phyloP scores from a whole-genome alignment of 1,140 invertebrate genomes.

The Drosophila arawakana region DNA sequence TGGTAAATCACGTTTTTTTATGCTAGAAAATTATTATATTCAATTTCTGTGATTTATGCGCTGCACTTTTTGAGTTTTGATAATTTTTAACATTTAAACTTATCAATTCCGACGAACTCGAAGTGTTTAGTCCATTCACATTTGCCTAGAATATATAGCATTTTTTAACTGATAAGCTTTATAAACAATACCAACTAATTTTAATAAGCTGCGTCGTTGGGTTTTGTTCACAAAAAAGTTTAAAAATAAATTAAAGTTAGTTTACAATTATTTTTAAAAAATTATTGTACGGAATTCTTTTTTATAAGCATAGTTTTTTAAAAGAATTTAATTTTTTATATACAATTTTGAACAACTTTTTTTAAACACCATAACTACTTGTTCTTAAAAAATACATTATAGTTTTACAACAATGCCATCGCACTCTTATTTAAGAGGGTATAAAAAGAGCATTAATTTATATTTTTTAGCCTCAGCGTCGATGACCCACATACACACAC shows the following conservation, averaged over 20 bases:
- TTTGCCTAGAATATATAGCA: slow-evolving; percentile 11
- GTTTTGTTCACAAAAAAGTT: too few species aligned
- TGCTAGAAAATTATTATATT: not conserved
- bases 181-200: slow-evolving; percentile 4
- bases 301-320: too few species aligned
- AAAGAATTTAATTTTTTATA: too few species aligned
- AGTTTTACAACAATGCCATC: too few species aligned
- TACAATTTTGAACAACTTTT: too few species aligned
- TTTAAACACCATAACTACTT: too few species aligned
- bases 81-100: slow-evolving; percentile 22
- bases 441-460: not conserved
- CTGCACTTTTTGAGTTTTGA: slow-evolving; percentile 4
- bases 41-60: not conserved
- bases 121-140: slow-evolving; percentile 28
- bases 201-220: too few species aligned
- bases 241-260: too few species aligned
- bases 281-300: too few species aligned
- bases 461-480: slow-evolving; percentile 34
- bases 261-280: too few species aligned
- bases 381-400: too few species aligned
- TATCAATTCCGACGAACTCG: slow-evolving; percentile 40
- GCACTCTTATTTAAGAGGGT: not conserved
- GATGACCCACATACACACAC: slow-evolving; percentile 68
- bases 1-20: not conserved
- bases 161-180: slow-evolving; percentile 25